A percentile compares a stretch with the other conserved stretches of the same genome.
Conservation (phyloP, 2,888 invertebrate genomes). For the Heliconius sara region DNA sequence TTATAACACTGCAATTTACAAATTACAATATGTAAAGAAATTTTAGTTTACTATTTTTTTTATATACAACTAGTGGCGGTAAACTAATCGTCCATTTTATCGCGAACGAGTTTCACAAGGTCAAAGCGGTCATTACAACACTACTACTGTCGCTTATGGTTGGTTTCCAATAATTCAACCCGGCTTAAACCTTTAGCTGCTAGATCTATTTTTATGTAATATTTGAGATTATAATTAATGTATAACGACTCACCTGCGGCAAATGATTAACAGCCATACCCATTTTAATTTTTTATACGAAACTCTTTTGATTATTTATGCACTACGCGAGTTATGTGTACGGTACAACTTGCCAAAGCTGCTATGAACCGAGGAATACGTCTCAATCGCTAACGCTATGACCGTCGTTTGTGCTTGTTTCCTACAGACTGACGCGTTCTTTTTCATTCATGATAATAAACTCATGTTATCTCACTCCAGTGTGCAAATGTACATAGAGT, state of each 20-base stretch:
- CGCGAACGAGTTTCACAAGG: slow-evolving; percentile 82
- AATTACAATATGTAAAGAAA: not conserved
- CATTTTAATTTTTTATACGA: slow-evolving; percentile 63
- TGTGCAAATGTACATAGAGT: slow-evolving; percentile 48
- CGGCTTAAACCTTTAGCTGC: slow-evolving; percentile 57
- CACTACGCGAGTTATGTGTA: slow-evolving; percentile 57
- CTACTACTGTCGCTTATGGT: slow-evolving; percentile 60
- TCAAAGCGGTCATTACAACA: slow-evolving; percentile 84
- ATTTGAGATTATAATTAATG: slow-evolving; percentile 38
- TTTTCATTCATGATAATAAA: slow-evolving; percentile 79
- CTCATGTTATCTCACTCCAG: slow-evolving; percentile 69
- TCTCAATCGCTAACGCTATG: slow-evolving; percentile 55
- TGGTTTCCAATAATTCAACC: slow-evolving; percentile 77
- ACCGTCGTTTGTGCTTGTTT: slow-evolving; percentile 60
- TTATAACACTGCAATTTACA: not conserved
- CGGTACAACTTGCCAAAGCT: slow-evolving; percentile 74
- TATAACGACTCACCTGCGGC: slow-evolving; percentile 67
- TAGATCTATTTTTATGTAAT: slow-evolving; percentile 49
- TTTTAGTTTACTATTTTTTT: slow-evolving; percentile 15
- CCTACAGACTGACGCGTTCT: slow-evolving; percentile 64
- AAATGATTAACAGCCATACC: slow-evolving; percentile 78
- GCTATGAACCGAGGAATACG: slow-evolving; percentile 74
- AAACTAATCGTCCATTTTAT: slow-evolving; percentile 71
- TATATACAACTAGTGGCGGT: slow-evolving; percentile 51
- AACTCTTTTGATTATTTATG: slow-evolving; percentile 54